These are phyloP conservation scores for Sparidentex hasta DNA, from an alignment of 2,797 vertebrate species.

Conservation along the genomic window DNA sequence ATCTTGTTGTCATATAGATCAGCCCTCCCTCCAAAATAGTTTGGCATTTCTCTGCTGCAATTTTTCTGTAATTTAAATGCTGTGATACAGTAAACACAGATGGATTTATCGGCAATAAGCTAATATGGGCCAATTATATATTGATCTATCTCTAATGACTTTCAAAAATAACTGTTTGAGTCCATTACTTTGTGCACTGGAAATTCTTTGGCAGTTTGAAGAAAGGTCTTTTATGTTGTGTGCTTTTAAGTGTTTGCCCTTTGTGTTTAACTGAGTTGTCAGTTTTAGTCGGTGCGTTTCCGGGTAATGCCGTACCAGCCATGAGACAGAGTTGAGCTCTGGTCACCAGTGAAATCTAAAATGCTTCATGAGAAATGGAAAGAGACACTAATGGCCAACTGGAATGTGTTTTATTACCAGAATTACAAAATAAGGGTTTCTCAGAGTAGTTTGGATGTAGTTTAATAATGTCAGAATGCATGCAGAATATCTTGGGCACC, in stretches of 20 bases:
- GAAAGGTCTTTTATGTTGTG: slow-evolving; percentile 16
- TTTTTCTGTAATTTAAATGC: background rate
- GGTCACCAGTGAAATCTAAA: slow-evolving; percentile 37
- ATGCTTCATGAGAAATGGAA: slow-evolving; percentile 27
- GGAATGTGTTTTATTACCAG: background rate
- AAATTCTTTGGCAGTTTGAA: slow-evolving; percentile 32
- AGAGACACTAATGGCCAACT: background rate
- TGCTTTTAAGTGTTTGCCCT: background rate
- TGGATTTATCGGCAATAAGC: background rate
- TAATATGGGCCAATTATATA: background rate
- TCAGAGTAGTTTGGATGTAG: slow-evolving; percentile 8
- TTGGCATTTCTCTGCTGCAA: no score
- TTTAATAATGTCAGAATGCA: slow-evolving; percentile 5
- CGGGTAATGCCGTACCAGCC: slow-evolving; percentile 4
- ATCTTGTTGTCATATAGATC: no score
- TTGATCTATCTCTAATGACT: background rate
- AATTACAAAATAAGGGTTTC: slow-evolving; percentile 8
- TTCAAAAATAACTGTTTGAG: background rate
- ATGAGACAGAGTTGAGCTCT: slow-evolving; percentile 15
- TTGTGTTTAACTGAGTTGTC: slow-evolving; percentile 27
- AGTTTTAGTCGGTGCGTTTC: slow-evolving; percentile 31
- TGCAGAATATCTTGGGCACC: background rate
- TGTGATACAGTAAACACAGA: no score
- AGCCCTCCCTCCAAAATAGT: no score
- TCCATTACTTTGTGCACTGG: background rate